Conservation (phyloP, 2,113 vertebrate genomes). For the Rhinolophus sinicus region DNA sequence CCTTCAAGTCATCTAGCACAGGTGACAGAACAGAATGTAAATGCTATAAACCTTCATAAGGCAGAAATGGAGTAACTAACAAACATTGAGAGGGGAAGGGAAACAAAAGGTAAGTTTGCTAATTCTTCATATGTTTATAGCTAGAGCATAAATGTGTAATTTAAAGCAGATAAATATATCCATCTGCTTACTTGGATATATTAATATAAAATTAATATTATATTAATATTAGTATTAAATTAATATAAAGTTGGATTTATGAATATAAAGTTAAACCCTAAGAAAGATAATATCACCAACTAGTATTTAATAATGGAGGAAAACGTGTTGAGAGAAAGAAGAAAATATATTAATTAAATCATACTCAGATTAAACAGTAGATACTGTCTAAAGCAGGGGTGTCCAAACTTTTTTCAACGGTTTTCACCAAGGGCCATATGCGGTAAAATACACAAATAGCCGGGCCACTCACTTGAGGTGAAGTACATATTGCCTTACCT, state of each 20-base stretch:
- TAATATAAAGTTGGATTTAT: background rate
- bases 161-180: conserved; percentile 10
- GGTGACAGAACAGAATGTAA: background rate
- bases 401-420: too few species aligned
- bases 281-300: background rate
- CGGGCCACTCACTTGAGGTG: too few species aligned
- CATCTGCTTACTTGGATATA: background rate
- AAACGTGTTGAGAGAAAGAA: background rate
- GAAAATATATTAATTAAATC: background rate
- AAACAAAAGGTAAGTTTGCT: background rate
- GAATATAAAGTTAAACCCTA: background rate
- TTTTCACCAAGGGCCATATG: too few species aligned
- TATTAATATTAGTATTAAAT: background rate
- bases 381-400: background rate
- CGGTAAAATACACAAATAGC: too few species aligned
- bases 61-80: background rate
- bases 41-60: background rate
- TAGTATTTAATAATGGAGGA: background rate
- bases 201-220: conserved; percentile 7
- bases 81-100: background rate
- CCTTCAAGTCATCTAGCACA: background rate
- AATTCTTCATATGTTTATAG: background rate
- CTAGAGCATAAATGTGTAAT: background rate
- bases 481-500: too few species aligned
- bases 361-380: background rate